Evolutionary conservation across 2,113 vertebrate genomes (phyloP), one percentile per base, ranked within the genome.

Genomic region (Telmatochromis bifrenatus): DNA sequence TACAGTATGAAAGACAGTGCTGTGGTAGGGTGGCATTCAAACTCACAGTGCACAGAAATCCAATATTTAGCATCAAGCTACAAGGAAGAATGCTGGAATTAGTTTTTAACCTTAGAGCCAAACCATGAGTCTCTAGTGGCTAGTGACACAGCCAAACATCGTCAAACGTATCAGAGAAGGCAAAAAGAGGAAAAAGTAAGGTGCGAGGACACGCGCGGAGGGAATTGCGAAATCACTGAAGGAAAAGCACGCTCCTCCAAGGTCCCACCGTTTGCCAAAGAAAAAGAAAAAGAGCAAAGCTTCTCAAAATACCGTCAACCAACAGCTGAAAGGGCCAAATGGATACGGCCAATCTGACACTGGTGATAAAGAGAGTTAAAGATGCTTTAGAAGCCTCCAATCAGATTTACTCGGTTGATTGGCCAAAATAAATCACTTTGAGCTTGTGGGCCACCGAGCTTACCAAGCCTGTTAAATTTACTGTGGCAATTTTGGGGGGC

Each of bases 321-420:
- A 81, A 82, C 45, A 68, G 73, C 7, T 45, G 83, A 51, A 65
- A 11, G 23, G 86, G 86, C 85, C 82, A 87, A 90, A 87, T 77
- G 73, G 89, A 89, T 73, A 28, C 21, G 17, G 82, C 85, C 75
- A 83, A 88, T 84, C 82, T 60, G 81, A 91, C 89, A 87, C 65
- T 49, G 84, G 75, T 88, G 90, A 92, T 91, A 89, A 92, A 88
- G 86, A 83, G 73, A 87, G 84, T 70, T 87, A 82, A 86, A 89
- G 87, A 87, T 51, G 81, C 92, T 91, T 87, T 83, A 75, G 87
- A 92, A 87, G 82, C 81, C 83, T 87, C 87, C 80, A 77, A 81
- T 89, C 85, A 92, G 87, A 93, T 93, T 89, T 86, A 35, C 54
- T 87, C 26, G 9, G 55, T 89, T 91, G 92, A 93, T 94, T 94